A percentile compares a stretch with the other conserved stretches of the same genome.
Evolutionary conservation across 2,888 invertebrate species (phyloP).

Genomic region (Luffia ferchaultella): DNA sequence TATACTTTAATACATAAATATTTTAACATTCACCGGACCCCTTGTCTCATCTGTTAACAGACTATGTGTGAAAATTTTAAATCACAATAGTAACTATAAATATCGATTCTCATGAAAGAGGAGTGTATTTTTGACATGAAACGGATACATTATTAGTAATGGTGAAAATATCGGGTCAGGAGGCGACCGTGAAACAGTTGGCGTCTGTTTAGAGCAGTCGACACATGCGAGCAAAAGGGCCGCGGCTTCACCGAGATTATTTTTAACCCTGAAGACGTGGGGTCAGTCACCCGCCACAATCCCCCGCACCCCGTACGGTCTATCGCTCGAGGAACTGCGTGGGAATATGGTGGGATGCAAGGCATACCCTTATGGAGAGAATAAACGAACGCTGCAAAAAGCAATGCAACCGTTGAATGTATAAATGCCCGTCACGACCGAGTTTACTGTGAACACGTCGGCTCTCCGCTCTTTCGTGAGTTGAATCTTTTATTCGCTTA

Average conservation of each 20-base stretch:
- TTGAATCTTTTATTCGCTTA: background rate
- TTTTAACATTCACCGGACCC: no score
- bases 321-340: constrained; percentile 58
- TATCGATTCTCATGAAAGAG: no score
- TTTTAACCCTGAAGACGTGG: constrained; percentile 60
- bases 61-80: no score
- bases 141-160: no score
- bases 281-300: constrained; percentile 61
- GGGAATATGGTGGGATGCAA: constrained; percentile 48
- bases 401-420: constrained; percentile 12
- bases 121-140: no score
- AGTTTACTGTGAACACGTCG: background rate
- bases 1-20: no score
- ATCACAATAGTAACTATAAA: no score
- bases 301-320: constrained; percentile 53
- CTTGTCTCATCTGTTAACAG: no score
- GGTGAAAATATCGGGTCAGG: constrained; percentile 54
- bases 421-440: constrained; percentile 18
- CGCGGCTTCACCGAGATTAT: constrained; percentile 49
- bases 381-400: constrained; percentile 27
- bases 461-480: background rate
- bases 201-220: constrained; percentile 62
- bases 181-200: constrained; percentile 62
- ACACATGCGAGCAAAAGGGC: constrained; percentile 62
- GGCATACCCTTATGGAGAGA: constrained; percentile 31